phyloP scores from a whole-genome alignment of 2,797 vertebrate species.

The Mus minutoides region DNA sequence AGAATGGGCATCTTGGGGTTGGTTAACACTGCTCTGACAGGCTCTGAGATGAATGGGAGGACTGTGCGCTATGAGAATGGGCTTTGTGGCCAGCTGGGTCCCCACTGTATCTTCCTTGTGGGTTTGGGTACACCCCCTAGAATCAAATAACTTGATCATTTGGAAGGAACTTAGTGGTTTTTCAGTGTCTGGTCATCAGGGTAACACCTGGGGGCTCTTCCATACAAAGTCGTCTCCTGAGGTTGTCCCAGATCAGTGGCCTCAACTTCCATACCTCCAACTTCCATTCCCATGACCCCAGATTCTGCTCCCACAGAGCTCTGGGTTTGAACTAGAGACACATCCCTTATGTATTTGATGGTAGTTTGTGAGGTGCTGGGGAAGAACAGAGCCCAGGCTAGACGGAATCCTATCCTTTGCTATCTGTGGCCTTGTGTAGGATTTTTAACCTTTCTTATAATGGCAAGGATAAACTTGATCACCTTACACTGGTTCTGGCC shows the following conservation, averaged over 20 bases:
- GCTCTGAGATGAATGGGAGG: background rate
- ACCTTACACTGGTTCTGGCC: background rate
- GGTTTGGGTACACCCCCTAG: background rate
- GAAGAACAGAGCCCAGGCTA: background rate
- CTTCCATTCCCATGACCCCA: background rate
- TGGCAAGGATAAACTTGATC: background rate
- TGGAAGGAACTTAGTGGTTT: background rate
- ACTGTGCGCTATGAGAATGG: background rate
- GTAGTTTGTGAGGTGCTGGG: background rate
- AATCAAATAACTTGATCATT: conserved; percentile 19
- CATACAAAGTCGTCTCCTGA: background rate
- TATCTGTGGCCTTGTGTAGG: background rate
- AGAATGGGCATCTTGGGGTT: background rate
- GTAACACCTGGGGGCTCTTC: background rate
- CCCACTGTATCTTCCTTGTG: background rate
- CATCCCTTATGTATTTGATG: background rate
- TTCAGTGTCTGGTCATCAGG: conserved; percentile 29
- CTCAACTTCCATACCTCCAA: background rate
- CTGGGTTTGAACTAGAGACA: background rate
- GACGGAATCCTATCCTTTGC: background rate
- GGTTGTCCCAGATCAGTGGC: background rate
- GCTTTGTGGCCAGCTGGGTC: background rate
- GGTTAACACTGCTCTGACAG: background rate
- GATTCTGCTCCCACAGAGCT: background rate
- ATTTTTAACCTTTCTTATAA: background rate